Evolutionary conservation across 2,113 vertebrate species (phyloP), one percentile per base, ranked within the genome.

Genomic region (Notothenia coriiceps): DNA sequence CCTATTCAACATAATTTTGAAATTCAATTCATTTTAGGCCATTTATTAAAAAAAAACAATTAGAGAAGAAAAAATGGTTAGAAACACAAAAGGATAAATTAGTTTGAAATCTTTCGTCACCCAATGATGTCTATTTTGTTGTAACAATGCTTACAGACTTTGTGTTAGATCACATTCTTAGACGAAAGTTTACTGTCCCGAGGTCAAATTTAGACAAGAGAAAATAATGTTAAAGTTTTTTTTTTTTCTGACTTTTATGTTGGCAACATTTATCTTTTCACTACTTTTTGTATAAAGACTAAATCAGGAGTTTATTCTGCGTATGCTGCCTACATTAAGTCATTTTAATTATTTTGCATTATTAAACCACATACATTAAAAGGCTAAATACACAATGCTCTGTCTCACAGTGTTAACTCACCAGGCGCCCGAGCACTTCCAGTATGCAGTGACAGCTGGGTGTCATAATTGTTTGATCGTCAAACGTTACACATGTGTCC

Each of bases 361-460:
- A 40, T 40, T 63, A 60, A 69, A 61, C n/a, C 7, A 44, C 12
- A 60, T 4, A 66, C 17, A 18, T 50, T 33, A 13, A 51, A 29
- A 40, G 67, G 47, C 40, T 10, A 50, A 14, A 46, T 12, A 4
- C 35, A 71, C 52, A 54, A 22, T 67, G 52, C 54, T 73, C 66
- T 35, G n/a, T 57, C 77, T 60, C 59, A 10, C 22, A 33, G 18
- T 46, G 67, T 78, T 79, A 70, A 62, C 68, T 79, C 79, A 64
- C 35, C 25, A 51, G 40, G 55, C 71, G 22, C 8, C n/a, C 20
- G 63, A 61, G 65, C 62, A 20, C 56, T 65, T 70, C 18, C 54
- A 61, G 40, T 49, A 1, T 70, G 61, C 35, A 70, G 20, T 89
- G 79, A 73, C 81, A 88, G 68, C 64, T 74, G 65, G 6, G 18